Evolutionary conservation across 2,113 vertebrate genomes (phyloP).

Genomic region (Orthochromis indermauri): DNA sequence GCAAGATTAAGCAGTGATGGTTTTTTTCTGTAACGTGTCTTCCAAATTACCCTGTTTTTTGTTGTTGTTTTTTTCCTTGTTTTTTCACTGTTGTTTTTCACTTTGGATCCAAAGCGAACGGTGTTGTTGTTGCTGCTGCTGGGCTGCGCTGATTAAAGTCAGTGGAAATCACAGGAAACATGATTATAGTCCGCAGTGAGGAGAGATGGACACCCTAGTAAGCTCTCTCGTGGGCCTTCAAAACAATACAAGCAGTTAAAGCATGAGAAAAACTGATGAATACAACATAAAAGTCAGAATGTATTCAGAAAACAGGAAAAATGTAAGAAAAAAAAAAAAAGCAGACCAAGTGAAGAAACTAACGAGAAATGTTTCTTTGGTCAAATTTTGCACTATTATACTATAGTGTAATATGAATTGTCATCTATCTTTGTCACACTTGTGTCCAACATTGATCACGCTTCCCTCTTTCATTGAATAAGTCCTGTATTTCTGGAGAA

Average conservation of each 20-base stretch:
- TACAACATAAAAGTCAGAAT: neutral
- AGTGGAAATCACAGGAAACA: constrained; percentile 31
- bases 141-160: neutral
- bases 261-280: neutral
- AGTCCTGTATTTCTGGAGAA: neutral
- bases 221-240: neutral
- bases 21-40: neutral
- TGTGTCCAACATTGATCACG: neutral
- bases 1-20: neutral
- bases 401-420: neutral
- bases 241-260: neutral
- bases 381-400: neutral
- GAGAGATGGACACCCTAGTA: neutral
- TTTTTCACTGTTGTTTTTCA: neutral
- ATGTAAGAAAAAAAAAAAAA: neutral
- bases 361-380: neutral
- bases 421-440: neutral
- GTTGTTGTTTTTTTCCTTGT: neutral
- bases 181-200: neutral
- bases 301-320: neutral
- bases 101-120: neutral
- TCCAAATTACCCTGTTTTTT: neutral
- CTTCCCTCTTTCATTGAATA: neutral
- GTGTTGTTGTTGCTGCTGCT: neutral
- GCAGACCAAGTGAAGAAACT: neutral